Evolutionary conservation across 2,113 vertebrate species (phyloP), one percentile per base, ranked within the genome.

Genomic region (Neolamprologus ventralis): DNA sequence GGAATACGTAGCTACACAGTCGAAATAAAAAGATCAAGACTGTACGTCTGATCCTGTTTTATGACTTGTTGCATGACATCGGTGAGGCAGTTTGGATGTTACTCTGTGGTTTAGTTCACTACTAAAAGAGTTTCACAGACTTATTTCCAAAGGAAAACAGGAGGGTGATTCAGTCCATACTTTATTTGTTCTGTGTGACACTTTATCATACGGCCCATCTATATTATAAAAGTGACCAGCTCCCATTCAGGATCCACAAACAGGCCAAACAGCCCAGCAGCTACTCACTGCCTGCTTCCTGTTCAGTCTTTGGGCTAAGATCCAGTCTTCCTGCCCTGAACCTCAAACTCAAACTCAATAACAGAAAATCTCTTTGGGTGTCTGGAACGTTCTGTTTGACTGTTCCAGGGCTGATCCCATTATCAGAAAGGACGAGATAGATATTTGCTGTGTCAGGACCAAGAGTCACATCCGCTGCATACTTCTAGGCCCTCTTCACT

Each of bases 381-480:
- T 57, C 53, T 40, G 53, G 79, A 19, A 58, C 6, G 4, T 57
- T 57, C 35, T 57, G 14, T 58, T 1, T 73, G 9, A 47, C 53
- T 16, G 23, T 11, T 57, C 53, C 53, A 19, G 40, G 53, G 21
- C 21, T 42, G 53, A 81, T 45, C 53, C 53, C 21, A 12, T 26
- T 54, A 57, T 81, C 79, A 81, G 79, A 81, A 2, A 57, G 51
- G 79, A 63, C 1, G 81, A 82, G 28, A 21, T 11, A 5, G 28
- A 31, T 31, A 16, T 73, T 28, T 35, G 58, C 81, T 65, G 58
- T 37, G n/a, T 65, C 81, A 49, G 81, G 42, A 82, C 60, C 57
- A 49, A 82, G 57, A 65, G 81, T 82, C 58, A 65, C 81, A 51
- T 51, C 42, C 13, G 6, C 81, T 51, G 81, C 57, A 51, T 16